A percentile compares a stretch with the other conserved stretches of the same genome.
These are phyloP conservation scores for Vespertilio murinus DNA, from an alignment of 2,797 vertebrate genomes.

Conservation along the genomic window DNA sequence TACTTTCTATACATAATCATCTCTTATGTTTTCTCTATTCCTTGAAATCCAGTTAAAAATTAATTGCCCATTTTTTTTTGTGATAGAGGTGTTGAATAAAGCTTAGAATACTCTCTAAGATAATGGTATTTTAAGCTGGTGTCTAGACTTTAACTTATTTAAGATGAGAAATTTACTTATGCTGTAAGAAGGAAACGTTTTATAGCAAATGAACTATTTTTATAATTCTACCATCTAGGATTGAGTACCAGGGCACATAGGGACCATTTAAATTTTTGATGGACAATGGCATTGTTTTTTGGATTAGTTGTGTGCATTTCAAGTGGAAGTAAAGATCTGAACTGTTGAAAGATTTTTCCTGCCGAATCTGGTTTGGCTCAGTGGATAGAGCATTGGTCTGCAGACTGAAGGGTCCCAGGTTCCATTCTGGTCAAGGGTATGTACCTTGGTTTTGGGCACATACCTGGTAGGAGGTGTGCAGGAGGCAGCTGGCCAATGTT, in stretches of 20 bases:
- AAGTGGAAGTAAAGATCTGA: background rate
- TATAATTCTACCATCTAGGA: background rate
- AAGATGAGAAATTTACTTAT: background rate
- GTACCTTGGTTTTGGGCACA: too few relatives aligned
- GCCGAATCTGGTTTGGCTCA: too few relatives aligned
- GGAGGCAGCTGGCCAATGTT: too few relatives aligned
- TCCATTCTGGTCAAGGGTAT: too few relatives aligned
- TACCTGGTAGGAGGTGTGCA: too few relatives aligned
- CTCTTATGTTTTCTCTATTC: background rate
- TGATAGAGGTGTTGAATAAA: background rate
- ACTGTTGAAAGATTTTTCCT: background rate
- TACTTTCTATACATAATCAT: background rate
- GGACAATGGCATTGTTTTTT: background rate
- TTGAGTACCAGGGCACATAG: background rate
- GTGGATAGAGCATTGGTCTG: too few relatives aligned
- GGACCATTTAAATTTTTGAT: background rate
- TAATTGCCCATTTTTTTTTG: background rate
- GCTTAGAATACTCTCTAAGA: background rate
- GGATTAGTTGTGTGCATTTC: background rate
- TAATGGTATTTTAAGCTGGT: background rate
- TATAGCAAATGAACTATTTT: background rate
- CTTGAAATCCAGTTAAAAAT: background rate
- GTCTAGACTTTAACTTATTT: conserved; percentile 3
- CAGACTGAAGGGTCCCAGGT: too few relatives aligned
- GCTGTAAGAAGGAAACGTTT: background rate